phyloP scores from a whole-genome alignment of 2,888 invertebrate species.

The Lumbricus terrestris region DNA sequence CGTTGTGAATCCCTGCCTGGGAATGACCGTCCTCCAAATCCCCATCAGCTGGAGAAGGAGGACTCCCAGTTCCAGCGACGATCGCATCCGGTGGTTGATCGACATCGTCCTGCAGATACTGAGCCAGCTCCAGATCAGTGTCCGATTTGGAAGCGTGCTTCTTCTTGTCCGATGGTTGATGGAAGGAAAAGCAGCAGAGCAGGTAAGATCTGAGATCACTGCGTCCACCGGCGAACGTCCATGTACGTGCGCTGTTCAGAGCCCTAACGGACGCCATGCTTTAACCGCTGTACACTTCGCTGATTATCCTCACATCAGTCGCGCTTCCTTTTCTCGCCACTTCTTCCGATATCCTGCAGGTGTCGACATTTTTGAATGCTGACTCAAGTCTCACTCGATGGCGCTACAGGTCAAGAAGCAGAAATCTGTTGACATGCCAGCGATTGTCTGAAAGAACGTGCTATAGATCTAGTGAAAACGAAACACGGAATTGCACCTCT shows the following conservation, averaged over 20 bases:
- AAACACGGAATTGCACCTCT: background rate
- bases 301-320: background rate
- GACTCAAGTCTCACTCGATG: background rate
- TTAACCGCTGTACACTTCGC: background rate
- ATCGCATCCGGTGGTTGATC: background rate
- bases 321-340: background rate
- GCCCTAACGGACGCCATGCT: background rate
- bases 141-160: background rate
- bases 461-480: background rate
- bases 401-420: background rate
- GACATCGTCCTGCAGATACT: background rate
- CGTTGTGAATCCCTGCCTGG: background rate
- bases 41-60: no score
- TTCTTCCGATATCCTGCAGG: background rate
- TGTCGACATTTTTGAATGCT: background rate
- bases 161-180: background rate
- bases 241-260: background rate
- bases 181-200: background rate
- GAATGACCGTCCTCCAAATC: background rate
- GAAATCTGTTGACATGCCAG: background rate
- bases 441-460: background rate
- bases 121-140: background rate
- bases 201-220: background rate
- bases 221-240: background rate
- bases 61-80: background rate